Evolutionary conservation across 2,888 invertebrate species (phyloP), one percentile per base, ranked within the genome.

Genomic region (Ecdyonurus torrentis): DNA sequence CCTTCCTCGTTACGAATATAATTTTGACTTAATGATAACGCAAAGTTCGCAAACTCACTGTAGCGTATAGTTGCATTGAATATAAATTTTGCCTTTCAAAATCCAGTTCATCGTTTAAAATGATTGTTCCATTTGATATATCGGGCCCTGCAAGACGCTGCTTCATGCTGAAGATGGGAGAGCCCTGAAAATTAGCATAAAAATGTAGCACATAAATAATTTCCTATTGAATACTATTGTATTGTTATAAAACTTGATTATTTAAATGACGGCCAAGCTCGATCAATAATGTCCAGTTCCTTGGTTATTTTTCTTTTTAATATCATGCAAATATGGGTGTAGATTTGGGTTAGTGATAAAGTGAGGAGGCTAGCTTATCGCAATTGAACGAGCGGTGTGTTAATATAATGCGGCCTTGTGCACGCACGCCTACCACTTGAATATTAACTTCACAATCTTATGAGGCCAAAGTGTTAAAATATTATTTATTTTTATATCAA

Each of bases 11-110:
- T n/a, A n/a, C n/a, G n/a, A n/a, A n/a, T n/a, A n/a, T n/a, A n/a
- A n/a, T n/a, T n/a, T n/a, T n/a, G n/a, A n/a, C n/a, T n/a, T n/a
- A n/a, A n/a, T n/a, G n/a, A n/a, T n/a, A n/a, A n/a, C n/a, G n/a
- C n/a, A n/a, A n/a, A n/a, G n/a, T n/a, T n/a, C 24, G 23, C 25
- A 25, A 69, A 78, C 87, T 82, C 82, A 93, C 93, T 80, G 90
- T 86, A 20, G 92, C 91, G 67, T 90, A 82, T 69, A 93, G 81
- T n/a, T 87, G 88, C 67, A 93, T 77, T 69, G 88, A 88, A 75
- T 91, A 91, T 81, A 92, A 88, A 61, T 91, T 89, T 74, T 88
- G 88, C 61, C 84, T 87, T 73, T 94, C 94, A 71, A 91, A 94
- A 76, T 94, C 93, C 70, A 94, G 76, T 66, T 86, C 83, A 61